A percentile compares a stretch with the other conserved stretches of the same genome.
Evolutionary conservation across 2,113 vertebrate genomes (phyloP).

Genomic region (Neolamprologus hecqui): DNA sequence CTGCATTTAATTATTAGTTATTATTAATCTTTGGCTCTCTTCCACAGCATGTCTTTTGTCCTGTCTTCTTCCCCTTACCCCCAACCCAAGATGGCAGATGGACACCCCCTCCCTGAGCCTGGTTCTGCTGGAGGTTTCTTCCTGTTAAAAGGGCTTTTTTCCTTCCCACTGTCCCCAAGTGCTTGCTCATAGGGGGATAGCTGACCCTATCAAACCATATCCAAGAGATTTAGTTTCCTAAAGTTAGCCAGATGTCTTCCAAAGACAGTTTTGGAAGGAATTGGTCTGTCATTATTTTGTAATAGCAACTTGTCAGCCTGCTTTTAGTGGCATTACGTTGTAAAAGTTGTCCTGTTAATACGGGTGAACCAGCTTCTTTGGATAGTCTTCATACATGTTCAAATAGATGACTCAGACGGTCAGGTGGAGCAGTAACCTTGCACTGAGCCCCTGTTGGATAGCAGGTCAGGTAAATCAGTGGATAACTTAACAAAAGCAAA

Average conservation of each 20-base stretch:
- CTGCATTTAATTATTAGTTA: not conserved
- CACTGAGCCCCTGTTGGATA: not conserved
- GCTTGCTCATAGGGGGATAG: not conserved
- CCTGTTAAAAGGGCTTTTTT: not conserved
- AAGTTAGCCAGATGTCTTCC: not conserved
- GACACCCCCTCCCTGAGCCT: fast-evolving
- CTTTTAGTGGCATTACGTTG: not conserved
- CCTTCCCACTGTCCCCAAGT: not conserved
- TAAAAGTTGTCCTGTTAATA: not conserved
- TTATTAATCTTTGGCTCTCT: not conserved
- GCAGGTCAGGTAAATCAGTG: not conserved
- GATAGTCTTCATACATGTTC: not conserved
- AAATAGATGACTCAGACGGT: not conserved
- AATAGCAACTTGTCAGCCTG: not conserved
- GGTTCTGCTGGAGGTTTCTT: not conserved
- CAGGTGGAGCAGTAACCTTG: not conserved
- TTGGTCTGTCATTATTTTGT: not conserved
- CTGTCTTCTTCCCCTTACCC: not conserved
- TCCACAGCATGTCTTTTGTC: not conserved
- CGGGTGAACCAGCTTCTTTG: not conserved
- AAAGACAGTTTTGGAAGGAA: not conserved
- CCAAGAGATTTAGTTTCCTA: not conserved
- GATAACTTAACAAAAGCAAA: not conserved
- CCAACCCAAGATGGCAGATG: not conserved
- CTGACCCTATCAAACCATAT: not conserved